Conservation (phyloP, 2,888 invertebrate species). For the Eugnorisma glareosa region DNA sequence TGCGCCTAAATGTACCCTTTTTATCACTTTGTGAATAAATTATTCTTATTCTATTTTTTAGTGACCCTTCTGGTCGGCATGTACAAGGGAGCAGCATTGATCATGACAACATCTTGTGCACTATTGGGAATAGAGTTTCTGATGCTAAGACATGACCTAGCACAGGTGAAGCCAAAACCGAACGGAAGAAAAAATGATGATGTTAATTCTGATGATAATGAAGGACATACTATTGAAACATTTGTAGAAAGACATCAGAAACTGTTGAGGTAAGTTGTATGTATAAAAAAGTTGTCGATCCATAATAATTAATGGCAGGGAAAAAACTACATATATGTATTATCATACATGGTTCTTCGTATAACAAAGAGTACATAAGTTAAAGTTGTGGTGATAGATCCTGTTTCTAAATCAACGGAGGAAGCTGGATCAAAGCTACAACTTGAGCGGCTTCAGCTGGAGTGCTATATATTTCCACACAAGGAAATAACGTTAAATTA, state of each 20-base stretch:
- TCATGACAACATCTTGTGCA: conserved; percentile 74
- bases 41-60: too few relatives aligned
- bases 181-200: conserved; percentile 2
- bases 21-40: too few relatives aligned
- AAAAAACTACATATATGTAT: not conserved
- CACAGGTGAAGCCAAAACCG: conserved; percentile 56
- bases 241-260: conserved; percentile 77
- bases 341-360: not conserved
- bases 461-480: too few relatives aligned
- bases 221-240: conserved; percentile 61
- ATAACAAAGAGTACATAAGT: not conserved
- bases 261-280: conserved; percentile 72
- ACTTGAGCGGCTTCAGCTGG: too few relatives aligned
- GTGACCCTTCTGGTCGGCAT: conserved; percentile 66
- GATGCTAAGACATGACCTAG: conserved; percentile 75
- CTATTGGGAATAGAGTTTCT: conserved; percentile 74
- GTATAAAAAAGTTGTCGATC: not conserved
- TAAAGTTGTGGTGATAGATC: not conserved
- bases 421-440: too few relatives aligned
- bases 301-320: not conserved
- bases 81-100: conserved; percentile 72
- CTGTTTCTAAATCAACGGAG: not conserved
- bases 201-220: conserved; percentile 1
- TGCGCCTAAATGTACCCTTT: too few relatives aligned
- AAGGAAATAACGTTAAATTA: too few relatives aligned